Conservation (phyloP, 2,888 invertebrate species). For the Meta bourneti region DNA sequence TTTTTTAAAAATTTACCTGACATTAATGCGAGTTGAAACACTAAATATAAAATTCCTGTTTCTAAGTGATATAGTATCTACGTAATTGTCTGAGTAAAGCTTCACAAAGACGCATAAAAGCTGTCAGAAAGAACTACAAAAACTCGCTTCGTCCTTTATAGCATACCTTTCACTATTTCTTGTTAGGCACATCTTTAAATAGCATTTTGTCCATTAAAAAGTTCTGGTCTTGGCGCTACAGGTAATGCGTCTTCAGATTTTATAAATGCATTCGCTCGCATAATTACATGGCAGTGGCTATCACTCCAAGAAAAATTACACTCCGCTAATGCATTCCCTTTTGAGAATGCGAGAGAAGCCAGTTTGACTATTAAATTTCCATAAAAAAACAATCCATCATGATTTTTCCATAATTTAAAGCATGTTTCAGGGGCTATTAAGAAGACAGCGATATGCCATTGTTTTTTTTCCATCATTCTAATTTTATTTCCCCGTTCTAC, state of each 20-base stretch:
- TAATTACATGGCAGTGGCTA: not conserved
- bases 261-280: not conserved
- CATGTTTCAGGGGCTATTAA: constrained; percentile 51
- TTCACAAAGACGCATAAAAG: no score
- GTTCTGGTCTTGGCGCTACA: not conserved
- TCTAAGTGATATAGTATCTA: no score
- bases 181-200: no score
- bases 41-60: no score
- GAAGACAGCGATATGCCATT: constrained; percentile 21
- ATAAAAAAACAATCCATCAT: constrained; percentile 16
- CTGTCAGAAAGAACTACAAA: no score
- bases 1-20: no score
- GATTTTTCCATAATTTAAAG: constrained; percentile 31
- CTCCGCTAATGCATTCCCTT: not conserved
- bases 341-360: not conserved
- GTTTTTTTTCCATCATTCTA: constrained; percentile 15
- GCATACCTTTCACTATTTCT: no score
- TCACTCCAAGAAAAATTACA: not conserved
- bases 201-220: not conserved
- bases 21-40: no score
- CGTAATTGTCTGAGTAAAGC: no score
- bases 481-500: constrained; percentile 1
- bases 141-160: no score
- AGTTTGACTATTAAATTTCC: constrained; percentile 19
- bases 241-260: not conserved